Evolutionary conservation across 2,797 vertebrate genomes (phyloP), one percentile per base, ranked within the genome.

Genomic region (Otolemur crassicaudatus): DNA sequence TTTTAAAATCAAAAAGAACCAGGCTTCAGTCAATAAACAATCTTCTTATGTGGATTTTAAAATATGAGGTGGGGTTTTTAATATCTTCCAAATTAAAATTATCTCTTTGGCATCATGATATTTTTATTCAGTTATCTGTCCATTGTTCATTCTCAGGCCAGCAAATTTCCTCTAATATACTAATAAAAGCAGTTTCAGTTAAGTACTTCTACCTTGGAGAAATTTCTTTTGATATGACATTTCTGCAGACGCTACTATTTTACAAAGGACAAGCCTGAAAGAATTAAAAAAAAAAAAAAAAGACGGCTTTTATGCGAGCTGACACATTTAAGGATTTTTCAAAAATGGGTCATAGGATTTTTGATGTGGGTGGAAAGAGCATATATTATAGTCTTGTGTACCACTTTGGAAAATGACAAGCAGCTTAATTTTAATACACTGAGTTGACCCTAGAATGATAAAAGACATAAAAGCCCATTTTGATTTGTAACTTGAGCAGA

Each of bases 221-320:
- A 81, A 83, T 89, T 90, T 86, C 75, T 96, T 96, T 95, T 94
- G 90, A 91, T 96, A 73, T 91, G 92, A 96, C 86, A 96, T 94
- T 87, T 97, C 56, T 89, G 72, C 14, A 93, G 96, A 88, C 20
- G 73, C 27, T 90, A 92, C 87, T 95, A 87, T 96, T 97, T 96
- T 73, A 81, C 96, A 94, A 94, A 92, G 58, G 43, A 87, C 3
- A 88, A 87, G 40, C 53, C 82, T 94, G 75, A 92, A 97, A 96
- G 80, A 94, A 76, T 40, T 14, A 67, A 58, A 87, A 84, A 97
- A 82, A 82, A 67, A 58, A 89, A 84, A 97, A 88, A 79, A 22
- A 58, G 0, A 89, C 22, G 72, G 40, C 84, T 94, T 96, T 91
- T 96, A 70, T 97, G 70, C 92, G 81, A 53, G 43, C 90, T 96